Evolutionary conservation across 2,797 vertebrate species (phyloP).

Genomic region (Pteropus rufus): DNA sequence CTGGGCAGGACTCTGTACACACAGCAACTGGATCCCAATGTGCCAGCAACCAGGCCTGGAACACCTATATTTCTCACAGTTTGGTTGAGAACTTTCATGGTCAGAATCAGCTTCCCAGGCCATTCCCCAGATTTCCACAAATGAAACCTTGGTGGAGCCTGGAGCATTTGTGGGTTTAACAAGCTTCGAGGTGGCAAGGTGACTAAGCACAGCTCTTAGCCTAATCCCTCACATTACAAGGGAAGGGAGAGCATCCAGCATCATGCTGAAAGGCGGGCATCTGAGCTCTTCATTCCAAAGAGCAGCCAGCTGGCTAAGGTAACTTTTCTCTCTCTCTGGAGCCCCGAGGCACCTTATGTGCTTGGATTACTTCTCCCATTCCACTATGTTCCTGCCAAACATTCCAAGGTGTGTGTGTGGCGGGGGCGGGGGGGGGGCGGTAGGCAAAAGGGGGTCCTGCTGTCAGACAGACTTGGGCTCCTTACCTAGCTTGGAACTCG

Average conservation of each 20-base stretch:
- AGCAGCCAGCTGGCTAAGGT: neutral
- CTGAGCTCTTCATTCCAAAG: neutral
- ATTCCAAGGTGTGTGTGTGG: too few relatives aligned
- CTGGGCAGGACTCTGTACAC: neutral
- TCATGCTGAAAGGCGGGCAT: neutral
- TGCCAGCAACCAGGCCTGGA: neutral
- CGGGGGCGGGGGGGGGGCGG: fast-evolving
- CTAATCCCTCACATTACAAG: neutral
- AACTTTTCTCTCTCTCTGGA: neutral
- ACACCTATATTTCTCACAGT: neutral
- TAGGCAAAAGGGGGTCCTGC: neutral
- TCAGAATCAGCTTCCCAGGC: neutral
- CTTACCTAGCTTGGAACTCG: neutral
- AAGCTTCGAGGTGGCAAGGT: neutral
- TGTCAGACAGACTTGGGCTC: neutral
- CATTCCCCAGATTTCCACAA: neutral
- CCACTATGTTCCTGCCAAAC: neutral
- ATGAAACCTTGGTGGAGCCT: neutral
- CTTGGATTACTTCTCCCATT: too few relatives aligned
- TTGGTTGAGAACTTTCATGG: neutral
- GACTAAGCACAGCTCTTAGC: neutral
- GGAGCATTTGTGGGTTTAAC: neutral
- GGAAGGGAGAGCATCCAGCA: neutral
- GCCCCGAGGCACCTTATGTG: too few relatives aligned
- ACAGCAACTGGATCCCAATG: neutral